Base-by-base conservation (phyloP, 2,797 vertebrate genomes). In the Nothura maculosa region DNA sequence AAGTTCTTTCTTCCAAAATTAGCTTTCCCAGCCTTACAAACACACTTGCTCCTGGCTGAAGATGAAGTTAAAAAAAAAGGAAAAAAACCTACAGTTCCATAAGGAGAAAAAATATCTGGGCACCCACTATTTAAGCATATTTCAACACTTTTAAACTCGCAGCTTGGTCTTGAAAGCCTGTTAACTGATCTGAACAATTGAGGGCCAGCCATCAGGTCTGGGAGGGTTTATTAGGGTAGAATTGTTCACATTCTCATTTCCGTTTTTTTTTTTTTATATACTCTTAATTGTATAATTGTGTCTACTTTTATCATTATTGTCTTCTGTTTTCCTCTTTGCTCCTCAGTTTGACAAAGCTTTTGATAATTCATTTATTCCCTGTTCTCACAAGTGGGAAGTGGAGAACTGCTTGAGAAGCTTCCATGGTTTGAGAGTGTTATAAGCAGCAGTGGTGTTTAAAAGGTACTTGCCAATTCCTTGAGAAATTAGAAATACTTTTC, bases 111-210 rank as follows among this genome's bases (percentile, higher is more conserved):
- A 9, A 1, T 69, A 47, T 36, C 21, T 47, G 42, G 47, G 19
- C 32, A 83, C 78, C 40, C 36, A 52, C 85, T 68, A 76, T 91
- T 94, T 81, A 90, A 91, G 57, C 22, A 47, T 54, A 66, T 80
- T 94, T 91, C n/a, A 48, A 38, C 45, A 17, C 58, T 75, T 83
- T 78, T 75, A 82, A 87, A 74, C 14, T 24, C 21, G 58, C 66
- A 69, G 25, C 68, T 85, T 77, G 27, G 52, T 74, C 40, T 76
- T 63, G 48, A 85, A 69, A 85, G 16, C 5, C n/a, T 74, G 15
- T 91, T 95, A 81, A 83, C 60, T 52, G 80, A 63, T 24, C 81
- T 32, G 20, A 84, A 83, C 13, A 78, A 47, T 21, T 82, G 58
- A 85, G 42, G 21, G n/a, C 27, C 69, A 85, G n/a, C 6, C 36